phyloP scores from a whole-genome alignment of 2,888 invertebrate species.

The Terebella lapidaria region DNA sequence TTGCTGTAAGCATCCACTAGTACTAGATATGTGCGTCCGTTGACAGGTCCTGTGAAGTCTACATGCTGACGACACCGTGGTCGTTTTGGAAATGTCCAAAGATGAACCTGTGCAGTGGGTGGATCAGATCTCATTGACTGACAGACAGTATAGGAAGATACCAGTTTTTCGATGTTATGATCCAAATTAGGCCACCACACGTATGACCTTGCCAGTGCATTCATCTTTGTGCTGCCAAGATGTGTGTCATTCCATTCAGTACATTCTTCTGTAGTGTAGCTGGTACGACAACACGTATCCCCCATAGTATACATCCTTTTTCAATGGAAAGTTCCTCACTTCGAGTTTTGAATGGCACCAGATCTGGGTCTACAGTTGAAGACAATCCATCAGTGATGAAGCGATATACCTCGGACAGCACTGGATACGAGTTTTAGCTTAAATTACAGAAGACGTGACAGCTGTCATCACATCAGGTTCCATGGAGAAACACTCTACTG shows the following conservation, averaged over 20 bases:
- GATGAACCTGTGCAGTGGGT: neutral
- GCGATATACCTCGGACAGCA: neutral
- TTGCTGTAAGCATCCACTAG: neutral
- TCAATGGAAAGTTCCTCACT: neutral
- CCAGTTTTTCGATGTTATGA: neutral
- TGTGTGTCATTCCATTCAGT: neutral
- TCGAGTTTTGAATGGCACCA: neutral
- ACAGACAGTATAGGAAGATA: neutral
- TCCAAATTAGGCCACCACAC: neutral
- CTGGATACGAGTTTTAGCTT: slow-evolving; percentile 12
- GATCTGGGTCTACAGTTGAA: neutral
- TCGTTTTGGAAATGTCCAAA: neutral
- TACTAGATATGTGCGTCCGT: neutral
- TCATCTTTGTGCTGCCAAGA: neutral
- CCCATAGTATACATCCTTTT: slow-evolving; percentile 4
- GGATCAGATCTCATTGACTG: neutral
- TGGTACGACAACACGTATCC: neutral
- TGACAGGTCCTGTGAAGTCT: neutral
- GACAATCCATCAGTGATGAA: neutral
- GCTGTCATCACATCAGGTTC: neutral
- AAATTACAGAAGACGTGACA: slow-evolving; percentile 7
- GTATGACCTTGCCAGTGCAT: neutral
- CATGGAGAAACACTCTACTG: slow-evolving; percentile 32
- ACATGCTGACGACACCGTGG: neutral
- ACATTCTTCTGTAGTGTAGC: neutral